A percentile compares a stretch with the other conserved stretches of the same genome.
Conservation (phyloP, 2,797 vertebrate species). For the Epinephelus malabaricus region DNA sequence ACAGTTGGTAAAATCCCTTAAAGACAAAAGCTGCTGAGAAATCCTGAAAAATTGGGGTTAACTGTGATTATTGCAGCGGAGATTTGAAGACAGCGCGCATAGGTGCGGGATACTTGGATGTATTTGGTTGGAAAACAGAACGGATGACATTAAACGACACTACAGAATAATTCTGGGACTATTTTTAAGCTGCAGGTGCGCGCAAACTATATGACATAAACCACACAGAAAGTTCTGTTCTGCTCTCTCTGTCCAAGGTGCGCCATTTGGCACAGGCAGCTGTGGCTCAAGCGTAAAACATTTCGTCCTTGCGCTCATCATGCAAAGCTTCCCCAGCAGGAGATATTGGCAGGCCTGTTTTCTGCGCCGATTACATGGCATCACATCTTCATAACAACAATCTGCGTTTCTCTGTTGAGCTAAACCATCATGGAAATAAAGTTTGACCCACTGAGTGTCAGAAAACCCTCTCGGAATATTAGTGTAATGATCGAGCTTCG, state of each 20-base stretch:
- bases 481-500: background rate
- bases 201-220: background rate
- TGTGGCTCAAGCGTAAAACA: conserved; percentile 27
- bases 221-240: conserved; percentile 26
- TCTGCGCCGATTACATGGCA: background rate
- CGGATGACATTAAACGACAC: background rate
- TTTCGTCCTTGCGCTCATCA: conserved; percentile 16
- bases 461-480: background rate
- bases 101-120: background rate
- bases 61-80: background rate
- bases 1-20: background rate
- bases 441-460: background rate
- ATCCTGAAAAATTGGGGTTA: background rate
- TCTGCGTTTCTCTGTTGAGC: background rate
- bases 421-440: background rate
- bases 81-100: conserved; percentile 8
- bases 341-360: background rate
- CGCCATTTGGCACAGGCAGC: conserved; percentile 41
- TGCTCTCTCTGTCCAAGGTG: background rate
- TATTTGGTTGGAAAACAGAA: background rate
- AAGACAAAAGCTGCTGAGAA: background rate
- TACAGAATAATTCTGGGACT: background rate
- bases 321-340: background rate
- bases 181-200: background rate
- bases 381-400: background rate